phyloP scores from a whole-genome alignment of 2,113 vertebrate species.

The Zosterops hypoxanthus region DNA sequence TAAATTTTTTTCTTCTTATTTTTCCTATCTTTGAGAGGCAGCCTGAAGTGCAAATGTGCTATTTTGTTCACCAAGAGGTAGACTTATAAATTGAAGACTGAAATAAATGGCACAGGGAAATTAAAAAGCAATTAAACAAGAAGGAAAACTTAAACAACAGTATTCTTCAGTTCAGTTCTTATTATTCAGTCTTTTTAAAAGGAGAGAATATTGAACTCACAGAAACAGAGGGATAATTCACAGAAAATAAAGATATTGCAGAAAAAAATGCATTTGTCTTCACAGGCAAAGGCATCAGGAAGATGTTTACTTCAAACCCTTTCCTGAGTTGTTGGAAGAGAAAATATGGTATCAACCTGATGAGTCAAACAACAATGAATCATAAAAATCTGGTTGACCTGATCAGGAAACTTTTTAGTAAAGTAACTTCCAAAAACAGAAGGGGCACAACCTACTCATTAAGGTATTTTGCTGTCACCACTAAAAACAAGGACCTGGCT shows the following conservation, averaged over 20 bases:
- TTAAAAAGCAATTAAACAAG: background rate
- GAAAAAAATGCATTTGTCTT: background rate
- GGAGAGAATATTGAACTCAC: background rate
- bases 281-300: background rate
- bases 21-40: constrained; percentile 1
- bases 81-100: background rate
- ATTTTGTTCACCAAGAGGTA: background rate
- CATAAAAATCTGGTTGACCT: background rate
- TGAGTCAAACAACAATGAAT: background rate
- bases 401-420: background rate
- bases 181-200: background rate
- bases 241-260: background rate
- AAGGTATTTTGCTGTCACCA: background rate
- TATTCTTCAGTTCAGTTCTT: background rate
- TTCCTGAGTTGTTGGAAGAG: background rate
- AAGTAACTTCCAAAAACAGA: background rate
- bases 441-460: background rate
- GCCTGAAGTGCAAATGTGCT: background rate
- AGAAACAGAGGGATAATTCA: background rate
- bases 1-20: background rate
- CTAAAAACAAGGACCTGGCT: background rate
- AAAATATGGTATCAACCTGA: background rate
- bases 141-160: background rate
- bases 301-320: background rate
- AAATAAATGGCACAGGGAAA: background rate